These are phyloP conservation scores for Gila orcuttii DNA, from an alignment of 2,113 vertebrate species.

Conservation along the genomic window DNA sequence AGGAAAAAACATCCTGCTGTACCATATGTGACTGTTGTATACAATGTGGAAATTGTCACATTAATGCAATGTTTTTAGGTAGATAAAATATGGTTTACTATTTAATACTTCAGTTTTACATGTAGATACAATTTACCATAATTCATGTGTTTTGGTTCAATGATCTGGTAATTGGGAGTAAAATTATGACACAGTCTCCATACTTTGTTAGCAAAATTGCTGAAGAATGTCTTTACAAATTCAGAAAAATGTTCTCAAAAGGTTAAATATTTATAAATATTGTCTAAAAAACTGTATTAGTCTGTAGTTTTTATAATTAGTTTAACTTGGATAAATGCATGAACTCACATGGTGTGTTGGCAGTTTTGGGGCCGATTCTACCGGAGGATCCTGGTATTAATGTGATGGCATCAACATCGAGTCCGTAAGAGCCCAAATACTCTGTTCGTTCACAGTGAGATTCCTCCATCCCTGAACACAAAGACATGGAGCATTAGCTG, in stretches of 20 bases:
- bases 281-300: not conserved
- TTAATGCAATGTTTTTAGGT: not conserved
- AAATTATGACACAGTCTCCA: not conserved
- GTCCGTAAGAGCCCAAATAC: constrained; percentile 89
- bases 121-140: too few relatives aligned
- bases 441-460: constrained; percentile 92
- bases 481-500: not conserved
- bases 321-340: too few relatives aligned
- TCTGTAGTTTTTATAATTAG: not conserved
- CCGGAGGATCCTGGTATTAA: constrained; percentile 92
- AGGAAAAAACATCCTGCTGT: too few relatives aligned
- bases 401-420: constrained; percentile 87
- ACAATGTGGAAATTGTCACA: not conserved
- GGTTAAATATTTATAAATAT: not conserved
- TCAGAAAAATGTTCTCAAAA: not conserved
- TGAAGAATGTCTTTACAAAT: not conserved
- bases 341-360: constrained; percentile 71
- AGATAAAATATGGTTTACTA: not conserved
- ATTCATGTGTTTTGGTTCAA: not conserved
- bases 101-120: not conserved
- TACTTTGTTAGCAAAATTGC: not conserved
- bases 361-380: constrained; percentile 85
- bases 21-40: too few relatives aligned
- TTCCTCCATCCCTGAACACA: constrained; percentile 91
- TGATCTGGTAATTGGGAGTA: not conserved